These are phyloP conservation scores for Rhagophthalmus giganteus DNA, from an alignment of 2,888 invertebrate species.

Conservation along the genomic window DNA sequence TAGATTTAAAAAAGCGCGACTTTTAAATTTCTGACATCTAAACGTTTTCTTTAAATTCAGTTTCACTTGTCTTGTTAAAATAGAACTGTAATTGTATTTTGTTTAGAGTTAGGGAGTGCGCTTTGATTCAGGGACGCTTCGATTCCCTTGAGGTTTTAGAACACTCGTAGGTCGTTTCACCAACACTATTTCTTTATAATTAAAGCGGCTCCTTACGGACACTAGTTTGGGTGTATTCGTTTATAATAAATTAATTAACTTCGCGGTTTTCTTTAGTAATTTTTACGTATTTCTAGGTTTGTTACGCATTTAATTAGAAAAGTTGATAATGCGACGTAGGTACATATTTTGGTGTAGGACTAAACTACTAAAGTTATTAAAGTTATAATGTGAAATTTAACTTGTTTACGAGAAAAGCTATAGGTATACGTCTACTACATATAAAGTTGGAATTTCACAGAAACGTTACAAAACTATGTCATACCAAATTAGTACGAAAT, in stretches of 20 bases:
- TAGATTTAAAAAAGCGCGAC: too few species aligned
- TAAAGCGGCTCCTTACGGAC: background rate
- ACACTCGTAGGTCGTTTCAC: background rate
- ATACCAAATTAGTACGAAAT: too few species aligned
- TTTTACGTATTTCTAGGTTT: background rate
- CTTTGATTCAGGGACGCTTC: background rate
- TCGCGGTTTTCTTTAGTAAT: background rate
- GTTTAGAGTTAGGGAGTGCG: background rate
- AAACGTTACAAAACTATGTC: too few species aligned
- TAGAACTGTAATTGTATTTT: background rate
- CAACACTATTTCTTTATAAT: background rate
- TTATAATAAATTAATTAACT: background rate
- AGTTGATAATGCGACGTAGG: background rate
- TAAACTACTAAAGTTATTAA: background rate
- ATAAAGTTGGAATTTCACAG: background rate
- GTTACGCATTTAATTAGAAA: background rate
- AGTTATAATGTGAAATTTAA: background rate
- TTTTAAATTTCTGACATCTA: too few species aligned
- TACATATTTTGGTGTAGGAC: background rate
- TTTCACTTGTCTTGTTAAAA: too few species aligned
- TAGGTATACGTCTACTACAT: too few species aligned
- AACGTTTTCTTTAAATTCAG: background rate
- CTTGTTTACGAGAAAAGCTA: background rate
- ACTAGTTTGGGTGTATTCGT: background rate
- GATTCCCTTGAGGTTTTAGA: background rate